These are phyloP conservation scores for Leptoclinus maculatus DNA, from an alignment of 2,797 vertebrate species.

Conservation along the genomic window DNA sequence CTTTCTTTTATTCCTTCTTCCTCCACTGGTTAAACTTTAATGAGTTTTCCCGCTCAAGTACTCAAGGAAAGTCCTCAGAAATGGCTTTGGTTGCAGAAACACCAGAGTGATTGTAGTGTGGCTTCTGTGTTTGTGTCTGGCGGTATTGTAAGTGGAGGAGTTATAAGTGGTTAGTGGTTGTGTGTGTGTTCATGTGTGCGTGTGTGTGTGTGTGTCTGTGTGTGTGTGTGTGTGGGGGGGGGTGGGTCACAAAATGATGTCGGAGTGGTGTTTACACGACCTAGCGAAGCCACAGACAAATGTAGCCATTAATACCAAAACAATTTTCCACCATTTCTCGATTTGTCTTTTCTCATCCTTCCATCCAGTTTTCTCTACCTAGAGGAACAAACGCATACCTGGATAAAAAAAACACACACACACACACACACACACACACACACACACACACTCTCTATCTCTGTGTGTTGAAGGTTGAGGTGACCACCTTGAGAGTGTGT, in stretches of 20 bases:
- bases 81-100: slow-evolving; percentile 84
- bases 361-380: slow-evolving; percentile 27
- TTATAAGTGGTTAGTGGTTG: slow-evolving; percentile 77
- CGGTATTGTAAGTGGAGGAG: slow-evolving; percentile 53
- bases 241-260: slow-evolving; percentile 68
- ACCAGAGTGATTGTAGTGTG: slow-evolving; percentile 73
- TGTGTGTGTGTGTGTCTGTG: slow-evolving; percentile 33
- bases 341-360: slow-evolving; percentile 36
- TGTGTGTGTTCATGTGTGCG: slow-evolving; percentile 24
- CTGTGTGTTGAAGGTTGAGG: slow-evolving; percentile 52
- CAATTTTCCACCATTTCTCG: slow-evolving; percentile 43
- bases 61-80: slow-evolving; percentile 81
- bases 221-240: slow-evolving; percentile 4
- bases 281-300: slow-evolving; percentile 74
- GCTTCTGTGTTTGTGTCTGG: slow-evolving; percentile 51
- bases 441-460: neutral
- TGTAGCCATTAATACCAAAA: slow-evolving; percentile 77
- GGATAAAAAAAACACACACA: slow-evolving; percentile 13
- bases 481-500: slow-evolving; percentile 75
- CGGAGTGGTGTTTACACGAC: slow-evolving; percentile 77
- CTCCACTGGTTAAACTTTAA: slow-evolving; percentile 82
- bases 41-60: slow-evolving; percentile 79
- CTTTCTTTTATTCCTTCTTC: slow-evolving; percentile 53
- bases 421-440: neutral
- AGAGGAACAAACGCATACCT: slow-evolving; percentile 35